Base-by-base conservation (phyloP, 1,140 invertebrate species). In the Ceratosolen solmsi region DNA sequence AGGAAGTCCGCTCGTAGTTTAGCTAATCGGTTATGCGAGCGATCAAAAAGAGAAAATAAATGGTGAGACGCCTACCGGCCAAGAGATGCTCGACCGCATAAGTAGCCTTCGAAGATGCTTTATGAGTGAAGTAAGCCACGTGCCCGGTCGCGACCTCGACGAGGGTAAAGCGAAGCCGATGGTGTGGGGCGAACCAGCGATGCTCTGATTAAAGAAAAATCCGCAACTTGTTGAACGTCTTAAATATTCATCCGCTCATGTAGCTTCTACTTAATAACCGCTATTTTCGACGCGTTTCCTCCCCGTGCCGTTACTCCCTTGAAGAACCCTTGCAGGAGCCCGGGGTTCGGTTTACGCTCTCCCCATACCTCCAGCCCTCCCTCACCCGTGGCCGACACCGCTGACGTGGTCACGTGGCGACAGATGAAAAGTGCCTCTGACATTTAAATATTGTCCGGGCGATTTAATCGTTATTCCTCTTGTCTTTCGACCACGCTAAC, bases 171-270 rank as follows among this genome's bases (percentile, higher is more conserved):
- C 22, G 77, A 71, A 65, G n/a, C 27, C 78, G 51, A 54, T 17
- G 51, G 68, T 17, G 22, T 20, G 41, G 56, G 75, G 13, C 51
- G 70, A 9, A 17, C 8, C 27, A 56, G n/a, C 54, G 79, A 36
- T 56, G 78, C 58, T 83, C 83, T 90, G 89, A 91, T 91, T 91
- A 91, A 90, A 90, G 89, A 90, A 91, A 91, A 91, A 90, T 91
- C 88, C 88, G 87, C 90, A 89, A 91, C 90, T 91, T 91, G 90
- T 91, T 91, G 90, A 91, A 87, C 89, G 88, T 88, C 90, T 91
- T 91, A 91, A 91, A 91, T 91, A 91, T 91, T 91, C 89, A 91
- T 91, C 89, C 89, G 82, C 85, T 87, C 86, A 90, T 90, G 88
- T 89, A 89, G 87, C 88, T 58, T 49, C 89, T 90, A 89, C 89